Evolutionary conservation across 2,113 vertebrate genomes (phyloP).

Genomic region (Cebus imitator): DNA sequence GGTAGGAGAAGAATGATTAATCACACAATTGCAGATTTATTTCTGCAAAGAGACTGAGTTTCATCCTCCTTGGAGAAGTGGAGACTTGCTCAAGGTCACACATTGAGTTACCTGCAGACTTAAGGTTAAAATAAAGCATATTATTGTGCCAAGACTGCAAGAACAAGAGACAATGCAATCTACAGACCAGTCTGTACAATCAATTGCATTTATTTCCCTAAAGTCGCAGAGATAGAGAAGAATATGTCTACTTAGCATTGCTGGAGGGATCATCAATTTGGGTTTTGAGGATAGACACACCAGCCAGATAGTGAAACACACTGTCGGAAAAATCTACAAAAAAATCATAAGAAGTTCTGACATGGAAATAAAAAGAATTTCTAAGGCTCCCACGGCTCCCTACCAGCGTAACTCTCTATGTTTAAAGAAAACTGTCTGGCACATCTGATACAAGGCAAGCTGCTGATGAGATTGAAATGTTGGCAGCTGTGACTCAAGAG

Average conservation of each 20-base stretch:
- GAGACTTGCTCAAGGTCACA: background rate
- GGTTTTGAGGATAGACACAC: background rate
- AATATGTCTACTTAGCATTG: background rate
- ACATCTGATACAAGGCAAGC: background rate
- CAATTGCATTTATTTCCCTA: background rate
- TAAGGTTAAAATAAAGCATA: background rate
- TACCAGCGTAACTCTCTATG: background rate
- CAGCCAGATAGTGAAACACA: background rate
- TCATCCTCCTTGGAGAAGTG: background rate
- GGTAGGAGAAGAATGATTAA: background rate
- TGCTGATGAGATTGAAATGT: background rate
- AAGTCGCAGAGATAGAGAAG: background rate
- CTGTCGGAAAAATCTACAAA: slow-evolving; percentile 29
- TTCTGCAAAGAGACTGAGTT: background rate
- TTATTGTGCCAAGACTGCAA: background rate
- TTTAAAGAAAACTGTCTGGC: background rate
- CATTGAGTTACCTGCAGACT: background rate
- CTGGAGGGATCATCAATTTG: background rate
- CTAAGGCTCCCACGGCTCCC: background rate
- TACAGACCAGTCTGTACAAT: background rate
- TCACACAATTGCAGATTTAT: background rate
- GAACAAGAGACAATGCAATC: background rate
- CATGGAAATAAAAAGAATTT: background rate
- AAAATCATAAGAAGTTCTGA: background rate
- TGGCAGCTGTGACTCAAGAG: background rate